Evolutionary conservation across 2,797 vertebrate genomes (phyloP).

Genomic region (Graptemys geographica): DNA sequence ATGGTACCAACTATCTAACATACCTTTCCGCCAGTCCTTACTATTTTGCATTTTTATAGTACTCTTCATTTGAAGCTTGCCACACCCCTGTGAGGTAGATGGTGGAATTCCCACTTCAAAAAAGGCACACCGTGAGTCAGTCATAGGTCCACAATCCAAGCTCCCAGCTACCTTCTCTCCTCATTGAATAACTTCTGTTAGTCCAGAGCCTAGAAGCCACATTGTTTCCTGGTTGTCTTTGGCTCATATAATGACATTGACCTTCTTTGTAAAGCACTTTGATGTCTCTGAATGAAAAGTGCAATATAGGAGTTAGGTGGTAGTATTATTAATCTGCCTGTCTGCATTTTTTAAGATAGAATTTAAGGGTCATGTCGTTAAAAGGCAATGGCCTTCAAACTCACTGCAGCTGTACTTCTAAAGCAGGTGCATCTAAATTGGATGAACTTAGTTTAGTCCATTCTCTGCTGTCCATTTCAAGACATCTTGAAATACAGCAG

Average conservation of each 20-base stretch:
- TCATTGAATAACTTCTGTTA: not conserved
- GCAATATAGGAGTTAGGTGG: not conserved
- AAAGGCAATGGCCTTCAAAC: not conserved
- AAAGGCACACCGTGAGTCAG: not conserved
- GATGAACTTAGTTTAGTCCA: not conserved
- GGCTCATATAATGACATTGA: not conserved
- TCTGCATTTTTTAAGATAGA: not conserved
- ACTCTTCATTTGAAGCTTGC: not conserved
- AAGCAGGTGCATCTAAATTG: not conserved
- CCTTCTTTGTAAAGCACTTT: not conserved
- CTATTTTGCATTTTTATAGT: not conserved
- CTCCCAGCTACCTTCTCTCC: not conserved
- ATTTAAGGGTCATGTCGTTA: not conserved
- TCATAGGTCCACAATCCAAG: not conserved
- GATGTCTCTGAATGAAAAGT: not conserved
- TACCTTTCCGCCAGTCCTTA: not conserved
- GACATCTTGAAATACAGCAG: constrained; percentile 1
- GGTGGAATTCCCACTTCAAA: not conserved
- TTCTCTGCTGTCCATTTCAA: not conserved
- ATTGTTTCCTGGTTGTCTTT: not conserved
- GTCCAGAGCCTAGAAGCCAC: not conserved
- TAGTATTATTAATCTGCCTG: not conserved
- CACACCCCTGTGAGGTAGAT: not conserved
- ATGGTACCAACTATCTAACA: not conserved
- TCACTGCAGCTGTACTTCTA: not conserved